phyloP scores from a whole-genome alignment of 2,113 vertebrate species.

The Geococcyx californianus region DNA sequence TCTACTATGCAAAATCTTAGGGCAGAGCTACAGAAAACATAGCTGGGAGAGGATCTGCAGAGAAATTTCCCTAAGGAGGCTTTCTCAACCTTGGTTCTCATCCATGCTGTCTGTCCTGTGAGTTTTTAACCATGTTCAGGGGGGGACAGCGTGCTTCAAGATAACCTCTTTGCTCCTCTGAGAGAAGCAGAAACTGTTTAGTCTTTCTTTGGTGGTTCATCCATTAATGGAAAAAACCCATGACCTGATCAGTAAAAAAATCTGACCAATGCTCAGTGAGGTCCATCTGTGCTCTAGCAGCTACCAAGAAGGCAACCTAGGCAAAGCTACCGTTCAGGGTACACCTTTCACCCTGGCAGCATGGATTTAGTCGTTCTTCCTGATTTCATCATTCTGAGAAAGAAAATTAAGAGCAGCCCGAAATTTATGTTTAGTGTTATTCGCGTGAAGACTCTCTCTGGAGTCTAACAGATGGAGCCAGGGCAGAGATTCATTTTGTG shows the following conservation, averaged over 20 bases:
- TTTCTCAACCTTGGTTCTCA: background rate
- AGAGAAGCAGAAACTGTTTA: background rate
- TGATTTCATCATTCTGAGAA: background rate
- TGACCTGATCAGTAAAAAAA: background rate
- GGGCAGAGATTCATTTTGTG: background rate
- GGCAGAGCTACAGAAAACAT: background rate
- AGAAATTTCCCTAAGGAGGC: background rate
- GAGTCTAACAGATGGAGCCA: constrained; percentile 39
- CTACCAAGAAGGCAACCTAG: fast-evolving
- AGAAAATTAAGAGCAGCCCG: background rate
- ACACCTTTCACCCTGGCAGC: background rate
- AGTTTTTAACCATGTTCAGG: background rate
- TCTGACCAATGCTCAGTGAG: background rate
- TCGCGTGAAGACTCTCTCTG: background rate
- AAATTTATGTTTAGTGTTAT: background rate
- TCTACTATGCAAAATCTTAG: background rate
- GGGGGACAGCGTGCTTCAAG: background rate
- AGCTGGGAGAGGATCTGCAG: background rate
- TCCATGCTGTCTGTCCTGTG: background rate
- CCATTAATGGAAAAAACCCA: background rate
- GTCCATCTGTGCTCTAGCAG: background rate
- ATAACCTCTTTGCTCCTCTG: background rate
- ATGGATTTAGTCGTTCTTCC: background rate
- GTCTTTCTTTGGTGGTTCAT: background rate
- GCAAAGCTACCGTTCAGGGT: background rate